Conservation (phyloP, 2,113 vertebrate species). For the Gopherus flavomarginatus region DNA sequence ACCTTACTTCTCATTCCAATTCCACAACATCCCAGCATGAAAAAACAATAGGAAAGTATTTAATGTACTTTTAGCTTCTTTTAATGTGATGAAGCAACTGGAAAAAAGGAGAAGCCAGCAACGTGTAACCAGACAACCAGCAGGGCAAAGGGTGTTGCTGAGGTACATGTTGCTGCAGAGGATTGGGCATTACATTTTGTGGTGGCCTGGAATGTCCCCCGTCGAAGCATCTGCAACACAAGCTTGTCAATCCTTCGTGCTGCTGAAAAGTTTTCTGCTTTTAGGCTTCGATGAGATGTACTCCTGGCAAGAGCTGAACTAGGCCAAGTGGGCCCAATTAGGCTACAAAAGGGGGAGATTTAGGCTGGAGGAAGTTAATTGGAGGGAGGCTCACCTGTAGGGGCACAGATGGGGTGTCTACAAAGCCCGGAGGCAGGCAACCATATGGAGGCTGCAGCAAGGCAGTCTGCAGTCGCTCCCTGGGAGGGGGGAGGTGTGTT, state of each 20-base stretch:
- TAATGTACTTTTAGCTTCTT: not conserved
- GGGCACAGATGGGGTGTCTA: too few relatives aligned
- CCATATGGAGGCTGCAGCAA: too few relatives aligned
- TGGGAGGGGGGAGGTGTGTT: too few relatives aligned
- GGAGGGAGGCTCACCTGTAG: too few relatives aligned
- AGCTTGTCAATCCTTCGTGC: not conserved
- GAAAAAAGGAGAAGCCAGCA: not conserved
- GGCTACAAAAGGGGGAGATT: not conserved
- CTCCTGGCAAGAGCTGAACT: too few relatives aligned
- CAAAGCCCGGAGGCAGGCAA: too few relatives aligned
- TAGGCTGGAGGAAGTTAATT: not conserved
- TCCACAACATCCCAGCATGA: not conserved
- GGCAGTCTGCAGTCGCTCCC: too few relatives aligned
- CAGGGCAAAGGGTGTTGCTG: not conserved
- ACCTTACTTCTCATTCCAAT: not conserved
- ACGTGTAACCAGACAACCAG: not conserved
- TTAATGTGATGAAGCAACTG: not conserved
- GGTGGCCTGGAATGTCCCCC: not conserved
- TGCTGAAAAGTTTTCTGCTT: not conserved
- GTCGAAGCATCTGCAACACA: rapidly evolving
- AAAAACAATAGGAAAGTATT: not conserved
- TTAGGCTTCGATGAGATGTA: not conserved
- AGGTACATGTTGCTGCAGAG: not conserved
- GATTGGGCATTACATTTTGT: not conserved
- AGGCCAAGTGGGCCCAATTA: too few relatives aligned